phyloP scores from a whole-genome alignment of 2,113 vertebrate genomes.

The Seriola rivoliana region DNA sequence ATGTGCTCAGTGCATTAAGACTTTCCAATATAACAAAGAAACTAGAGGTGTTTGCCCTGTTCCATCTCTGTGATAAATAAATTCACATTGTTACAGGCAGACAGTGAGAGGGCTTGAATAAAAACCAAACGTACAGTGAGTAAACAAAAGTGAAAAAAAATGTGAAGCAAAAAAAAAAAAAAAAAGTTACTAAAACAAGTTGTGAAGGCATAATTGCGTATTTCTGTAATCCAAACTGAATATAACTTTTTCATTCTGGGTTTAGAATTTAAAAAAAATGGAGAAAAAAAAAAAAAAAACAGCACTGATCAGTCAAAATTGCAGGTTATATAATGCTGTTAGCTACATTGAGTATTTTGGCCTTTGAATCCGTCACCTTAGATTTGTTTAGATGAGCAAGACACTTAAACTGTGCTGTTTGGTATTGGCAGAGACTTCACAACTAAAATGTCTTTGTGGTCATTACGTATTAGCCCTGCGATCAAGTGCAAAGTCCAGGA shows the following conservation, averaged over 20 bases:
- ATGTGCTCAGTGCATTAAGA: conserved; percentile 84
- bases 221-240: conserved; percentile 38
- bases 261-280: conserved; percentile 12
- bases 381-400: conserved; percentile 36
- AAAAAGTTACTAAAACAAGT: conserved; percentile 17
- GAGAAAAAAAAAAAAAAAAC: neutral
- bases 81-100: conserved; percentile 81
- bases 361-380: conserved; percentile 22
- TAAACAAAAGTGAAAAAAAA: conserved; percentile 52
- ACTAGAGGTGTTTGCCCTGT: conserved; percentile 68
- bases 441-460: conserved; percentile 8
- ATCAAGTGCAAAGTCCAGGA: conserved; percentile 50
- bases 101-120: conserved; percentile 70
- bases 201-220: conserved; percentile 50
- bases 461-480: conserved; percentile 28
- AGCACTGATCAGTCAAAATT: conserved; percentile 34
- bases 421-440: conserved; percentile 12
- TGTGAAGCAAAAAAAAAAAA: conserved; percentile 18
- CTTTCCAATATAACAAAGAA: conserved; percentile 69
- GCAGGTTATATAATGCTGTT: conserved; percentile 9
- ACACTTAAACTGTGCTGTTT: conserved; percentile 44
- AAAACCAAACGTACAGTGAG: conserved; percentile 73
- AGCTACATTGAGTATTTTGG: conserved; percentile 45
- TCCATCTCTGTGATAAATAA: conserved; percentile 75
- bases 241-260: conserved; percentile 25